Percentiles rank a stretch among this genome's conserved stretches.
Evolutionary conservation across 2,797 vertebrate genomes (phyloP).

Genomic region (Balearica regulorum): DNA sequence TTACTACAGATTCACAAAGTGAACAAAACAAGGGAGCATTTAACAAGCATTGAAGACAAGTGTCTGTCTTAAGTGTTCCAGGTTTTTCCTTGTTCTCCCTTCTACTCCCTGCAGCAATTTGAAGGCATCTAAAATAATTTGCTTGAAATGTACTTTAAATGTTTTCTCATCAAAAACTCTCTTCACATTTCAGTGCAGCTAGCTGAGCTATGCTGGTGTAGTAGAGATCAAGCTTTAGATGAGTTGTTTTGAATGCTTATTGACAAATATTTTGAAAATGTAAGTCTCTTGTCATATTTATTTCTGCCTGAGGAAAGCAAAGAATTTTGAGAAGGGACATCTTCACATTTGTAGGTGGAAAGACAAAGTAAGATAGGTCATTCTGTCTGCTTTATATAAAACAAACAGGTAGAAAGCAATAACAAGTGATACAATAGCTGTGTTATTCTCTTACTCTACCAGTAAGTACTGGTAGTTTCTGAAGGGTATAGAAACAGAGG

Average conservation of each 20-base stretch:
- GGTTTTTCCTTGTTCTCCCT: neutral
- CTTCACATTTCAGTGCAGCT: neutral
- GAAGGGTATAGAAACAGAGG: neutral
- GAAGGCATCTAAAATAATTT: neutral
- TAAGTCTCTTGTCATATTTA: neutral
- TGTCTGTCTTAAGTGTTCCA: neutral
- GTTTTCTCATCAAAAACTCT: neutral
- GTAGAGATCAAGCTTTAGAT: neutral
- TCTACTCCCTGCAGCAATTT: neutral
- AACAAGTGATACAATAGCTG: neutral
- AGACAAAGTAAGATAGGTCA: neutral
- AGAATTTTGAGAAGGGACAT: neutral
- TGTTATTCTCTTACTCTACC: neutral
- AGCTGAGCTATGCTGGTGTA: neutral
- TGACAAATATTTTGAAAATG: neutral
- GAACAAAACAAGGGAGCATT: neutral
- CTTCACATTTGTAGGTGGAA: neutral
- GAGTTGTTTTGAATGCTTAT: neutral
- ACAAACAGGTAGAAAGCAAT: neutral
- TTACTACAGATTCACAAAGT: constrained; percentile 13
- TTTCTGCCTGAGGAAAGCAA: neutral
- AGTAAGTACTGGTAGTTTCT: neutral
- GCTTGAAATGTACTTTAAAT: neutral
- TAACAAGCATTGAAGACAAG: neutral
- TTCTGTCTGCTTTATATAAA: neutral